These are phyloP conservation scores for Argyresthia albistria DNA, from an alignment of 2,888 invertebrate genomes.

Conservation along the genomic window DNA sequence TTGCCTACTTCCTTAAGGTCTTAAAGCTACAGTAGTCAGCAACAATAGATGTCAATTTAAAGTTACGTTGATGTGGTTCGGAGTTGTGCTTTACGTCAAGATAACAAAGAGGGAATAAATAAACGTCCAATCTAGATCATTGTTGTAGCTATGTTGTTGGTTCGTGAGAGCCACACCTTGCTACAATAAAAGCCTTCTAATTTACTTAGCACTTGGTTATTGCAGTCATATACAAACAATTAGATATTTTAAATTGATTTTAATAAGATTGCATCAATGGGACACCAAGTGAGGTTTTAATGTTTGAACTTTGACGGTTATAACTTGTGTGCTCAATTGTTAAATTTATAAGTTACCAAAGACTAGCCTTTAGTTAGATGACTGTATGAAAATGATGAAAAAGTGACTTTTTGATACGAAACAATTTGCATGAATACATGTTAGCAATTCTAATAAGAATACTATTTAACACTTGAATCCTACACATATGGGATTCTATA, in stretches of 20 bases:
- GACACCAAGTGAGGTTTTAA: background rate
- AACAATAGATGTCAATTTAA: conserved; percentile 17
- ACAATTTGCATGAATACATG: too few relatives aligned
- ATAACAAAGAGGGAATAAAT: conserved; percentile 36
- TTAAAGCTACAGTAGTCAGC: background rate
- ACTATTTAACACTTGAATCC: too few relatives aligned
- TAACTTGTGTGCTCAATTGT: too few relatives aligned
- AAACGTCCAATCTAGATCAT: conserved; percentile 35
- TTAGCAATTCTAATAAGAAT: too few relatives aligned
- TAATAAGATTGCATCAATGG: background rate
- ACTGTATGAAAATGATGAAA: too few relatives aligned
- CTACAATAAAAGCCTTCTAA: conserved; percentile 44
- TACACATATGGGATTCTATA: too few relatives aligned
- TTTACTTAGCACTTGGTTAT: conserved; percentile 38
- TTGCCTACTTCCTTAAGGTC: too few relatives aligned
- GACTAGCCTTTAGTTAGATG: too few relatives aligned
- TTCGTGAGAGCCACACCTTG: conserved; percentile 60
- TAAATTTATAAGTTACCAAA: too few relatives aligned
- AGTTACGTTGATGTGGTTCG: conserved; percentile 19
- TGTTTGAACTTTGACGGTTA: too few relatives aligned
- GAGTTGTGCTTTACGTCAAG: conserved; percentile 25
- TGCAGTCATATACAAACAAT: conserved; percentile 27
- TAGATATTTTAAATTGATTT: background rate
- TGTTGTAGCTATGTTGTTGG: conserved; percentile 14
- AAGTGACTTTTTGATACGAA: too few relatives aligned